phyloP scores from a whole-genome alignment of 2,797 vertebrate species.

The Liasis olivaceus region DNA sequence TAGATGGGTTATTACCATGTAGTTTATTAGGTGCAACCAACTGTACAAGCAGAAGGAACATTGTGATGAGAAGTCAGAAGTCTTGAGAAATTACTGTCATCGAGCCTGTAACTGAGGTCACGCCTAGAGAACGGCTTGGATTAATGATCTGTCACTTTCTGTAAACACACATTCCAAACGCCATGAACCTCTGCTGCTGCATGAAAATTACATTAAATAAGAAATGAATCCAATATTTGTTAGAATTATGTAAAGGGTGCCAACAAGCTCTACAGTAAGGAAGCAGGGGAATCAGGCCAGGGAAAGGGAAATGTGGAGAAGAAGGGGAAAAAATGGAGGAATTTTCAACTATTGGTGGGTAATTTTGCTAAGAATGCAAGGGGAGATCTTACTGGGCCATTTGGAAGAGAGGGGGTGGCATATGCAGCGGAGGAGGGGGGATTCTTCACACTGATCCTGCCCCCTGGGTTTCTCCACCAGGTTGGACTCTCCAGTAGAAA shows the following conservation, averaged over 20 bases:
- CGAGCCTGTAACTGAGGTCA: slow-evolving; percentile 42
- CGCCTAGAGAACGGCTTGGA: slow-evolving; percentile 41
- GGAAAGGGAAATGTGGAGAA: neutral
- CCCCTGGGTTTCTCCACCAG: neutral
- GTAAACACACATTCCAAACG: slow-evolving; percentile 62
- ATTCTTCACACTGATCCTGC: neutral
- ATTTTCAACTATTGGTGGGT: neutral
- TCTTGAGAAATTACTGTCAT: slow-evolving; percentile 60
- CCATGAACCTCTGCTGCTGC: neutral
- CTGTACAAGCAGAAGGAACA: slow-evolving; percentile 39
- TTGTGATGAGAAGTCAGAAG: slow-evolving; percentile 52
- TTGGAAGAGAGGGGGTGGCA: neutral
- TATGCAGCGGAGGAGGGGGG: neutral
- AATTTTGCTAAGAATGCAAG: neutral
- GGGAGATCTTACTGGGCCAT: neutral
- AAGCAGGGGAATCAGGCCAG: neutral
- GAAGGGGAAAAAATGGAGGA: neutral
- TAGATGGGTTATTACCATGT: slow-evolving; percentile 34
- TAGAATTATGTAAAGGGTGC: slow-evolving; percentile 45
- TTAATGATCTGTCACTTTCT: slow-evolving; percentile 66
- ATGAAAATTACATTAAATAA: slow-evolving; percentile 54
- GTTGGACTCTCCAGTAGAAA: neutral
- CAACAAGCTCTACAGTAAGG: neutral
- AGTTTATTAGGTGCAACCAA: slow-evolving; percentile 54
- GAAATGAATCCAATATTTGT: slow-evolving; percentile 29